phyloP scores from a whole-genome alignment of 2,113 vertebrate species.

The Ammodramus savannarum region DNA sequence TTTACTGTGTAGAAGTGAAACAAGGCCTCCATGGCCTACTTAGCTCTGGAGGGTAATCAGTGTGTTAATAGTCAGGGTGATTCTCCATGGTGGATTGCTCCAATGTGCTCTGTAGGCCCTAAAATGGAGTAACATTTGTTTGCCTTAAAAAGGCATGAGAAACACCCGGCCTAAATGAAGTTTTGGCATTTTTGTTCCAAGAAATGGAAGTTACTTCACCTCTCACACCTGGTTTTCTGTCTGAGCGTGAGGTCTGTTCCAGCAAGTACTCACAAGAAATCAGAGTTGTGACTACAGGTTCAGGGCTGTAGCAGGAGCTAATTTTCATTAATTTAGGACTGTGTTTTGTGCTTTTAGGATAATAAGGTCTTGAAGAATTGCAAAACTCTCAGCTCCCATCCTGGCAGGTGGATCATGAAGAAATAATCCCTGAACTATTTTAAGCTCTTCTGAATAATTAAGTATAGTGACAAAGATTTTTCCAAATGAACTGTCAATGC shows the following conservation, averaged over 20 bases:
- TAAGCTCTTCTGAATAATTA: background rate
- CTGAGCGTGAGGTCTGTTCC: background rate
- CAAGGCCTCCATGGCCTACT: background rate
- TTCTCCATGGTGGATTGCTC: background rate
- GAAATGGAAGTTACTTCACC: background rate
- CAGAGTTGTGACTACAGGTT: background rate
- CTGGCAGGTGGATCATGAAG: background rate
- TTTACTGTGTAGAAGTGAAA: background rate
- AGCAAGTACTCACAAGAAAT: background rate
- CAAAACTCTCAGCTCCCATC: background rate
- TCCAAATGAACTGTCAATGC: background rate
- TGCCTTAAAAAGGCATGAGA: background rate
- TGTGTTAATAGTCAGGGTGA: background rate
- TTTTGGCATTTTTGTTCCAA: background rate
- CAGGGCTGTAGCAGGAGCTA: background rate
- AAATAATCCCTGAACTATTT: background rate
- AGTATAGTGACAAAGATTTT: background rate
- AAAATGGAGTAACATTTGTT: background rate
- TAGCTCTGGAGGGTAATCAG: background rate
- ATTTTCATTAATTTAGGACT: background rate
- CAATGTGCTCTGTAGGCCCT: accelerated
- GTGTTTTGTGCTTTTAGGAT: background rate
- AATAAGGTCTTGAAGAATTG: background rate
- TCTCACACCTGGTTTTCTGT: background rate
- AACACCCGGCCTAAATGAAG: background rate